phyloP scores from a whole-genome alignment of 2,113 vertebrate genomes.

The Trinectes maculatus region DNA sequence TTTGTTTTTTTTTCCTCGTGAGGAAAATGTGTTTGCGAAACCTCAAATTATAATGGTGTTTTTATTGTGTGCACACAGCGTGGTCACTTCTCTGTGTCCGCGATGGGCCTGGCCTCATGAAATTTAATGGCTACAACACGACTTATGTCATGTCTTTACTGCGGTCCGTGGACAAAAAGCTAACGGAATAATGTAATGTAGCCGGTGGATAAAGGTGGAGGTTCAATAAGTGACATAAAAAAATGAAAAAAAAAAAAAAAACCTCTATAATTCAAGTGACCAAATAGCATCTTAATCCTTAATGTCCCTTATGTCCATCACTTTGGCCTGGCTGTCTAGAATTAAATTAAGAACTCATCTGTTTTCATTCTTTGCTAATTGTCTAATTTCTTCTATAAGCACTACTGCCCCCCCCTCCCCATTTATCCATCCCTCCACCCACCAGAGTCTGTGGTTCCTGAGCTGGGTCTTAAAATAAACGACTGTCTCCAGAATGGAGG shows the following conservation, averaged over 20 bases:
- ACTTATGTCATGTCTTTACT: neutral
- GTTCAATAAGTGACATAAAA: neutral
- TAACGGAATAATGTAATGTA: neutral
- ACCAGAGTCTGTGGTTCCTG: constrained; percentile 42
- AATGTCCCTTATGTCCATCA: constrained; percentile 7
- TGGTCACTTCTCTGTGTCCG: neutral
- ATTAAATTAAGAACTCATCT: constrained; percentile 50
- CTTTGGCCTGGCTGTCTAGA: constrained; percentile 13
- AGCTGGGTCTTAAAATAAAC: constrained; percentile 70
- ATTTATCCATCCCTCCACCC: neutral
- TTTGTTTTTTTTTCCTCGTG: neutral
- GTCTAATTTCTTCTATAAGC: constrained; percentile 68
- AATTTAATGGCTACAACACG: neutral
- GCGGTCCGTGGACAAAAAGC: neutral
- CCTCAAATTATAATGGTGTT: constrained; percentile 3
- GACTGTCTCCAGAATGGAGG: constrained; percentile 40
- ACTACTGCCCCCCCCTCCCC: neutral
- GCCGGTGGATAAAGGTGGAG: neutral
- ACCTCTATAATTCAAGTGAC: too few relatives aligned
- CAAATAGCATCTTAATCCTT: too few relatives aligned
- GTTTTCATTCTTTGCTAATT: constrained; percentile 53
- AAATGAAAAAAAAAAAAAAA: too few relatives aligned
- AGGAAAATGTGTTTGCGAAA: constrained; percentile 25
- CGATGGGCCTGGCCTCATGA: neutral
- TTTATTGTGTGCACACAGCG: constrained; percentile 6